Evolutionary conservation across 1,140 invertebrate genomes (phyloP), one percentile per base, ranked within the genome.

Genomic region (Lasioglossum albipes): DNA sequence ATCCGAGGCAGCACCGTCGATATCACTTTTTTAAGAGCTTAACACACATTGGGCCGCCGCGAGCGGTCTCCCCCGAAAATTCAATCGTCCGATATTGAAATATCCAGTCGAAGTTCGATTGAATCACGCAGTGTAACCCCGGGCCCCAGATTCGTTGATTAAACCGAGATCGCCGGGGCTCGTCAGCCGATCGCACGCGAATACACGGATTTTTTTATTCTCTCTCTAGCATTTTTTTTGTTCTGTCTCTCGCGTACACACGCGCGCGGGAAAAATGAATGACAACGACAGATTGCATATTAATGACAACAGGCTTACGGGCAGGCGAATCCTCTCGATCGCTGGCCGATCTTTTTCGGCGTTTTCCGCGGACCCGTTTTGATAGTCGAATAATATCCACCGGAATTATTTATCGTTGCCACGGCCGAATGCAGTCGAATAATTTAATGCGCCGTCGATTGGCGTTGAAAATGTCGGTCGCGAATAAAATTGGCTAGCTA

Each of bases 11-110:
- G 13, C 31, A 31, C n/a, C 41, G 72, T 45, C 61, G 77, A 67
- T 79, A 74, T 45, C 70, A 74, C 31, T 79, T 81, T 59, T 75
- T 81, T 81, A 59, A 61, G 52, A 57, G 64, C 27, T 18, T 12
- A 68, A 49, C 52, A 18, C n/a, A n/a, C 41, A 52, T 49, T 16
- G 49, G 4, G 22, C 36, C 18, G 20, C 20, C 27, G 22, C 67
- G 22, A 10, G 45, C 18, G 9, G 42, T 16, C 10, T 18, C 20
- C 49, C 74, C 52, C 20, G 36, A 74, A 59, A 74, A 79, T 79
- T 79, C 52, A 67, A 79, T 79, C 71, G 71, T 16, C 49, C 77
- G 62, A 49, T 74, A 79, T 79, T 61, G 77, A 79, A 79, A 74
- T 79, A 79, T 74, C 64, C 70, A 65, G 16, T 36, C 49, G 41